Evolutionary conservation across 2,113 vertebrate species (phyloP).

Genomic region (Camelus dromedarius): DNA sequence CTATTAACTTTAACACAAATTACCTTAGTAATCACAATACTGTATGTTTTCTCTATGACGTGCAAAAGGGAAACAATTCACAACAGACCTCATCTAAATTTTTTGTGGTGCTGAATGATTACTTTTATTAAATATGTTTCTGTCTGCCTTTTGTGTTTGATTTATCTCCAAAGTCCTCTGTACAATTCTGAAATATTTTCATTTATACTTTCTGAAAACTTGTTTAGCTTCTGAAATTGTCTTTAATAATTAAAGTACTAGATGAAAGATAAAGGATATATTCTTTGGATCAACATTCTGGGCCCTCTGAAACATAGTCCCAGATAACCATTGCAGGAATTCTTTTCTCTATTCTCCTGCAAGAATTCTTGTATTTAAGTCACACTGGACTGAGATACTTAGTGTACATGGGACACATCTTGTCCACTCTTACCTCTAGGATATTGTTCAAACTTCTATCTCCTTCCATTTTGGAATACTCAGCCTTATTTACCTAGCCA

Average conservation of each 20-base stretch:
- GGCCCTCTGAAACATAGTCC: not conserved
- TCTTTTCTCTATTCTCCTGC: not conserved
- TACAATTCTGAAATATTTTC: slow-evolving; percentile 62
- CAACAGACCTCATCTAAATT: slow-evolving; percentile 49
- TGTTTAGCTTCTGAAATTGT: slow-evolving; percentile 51
- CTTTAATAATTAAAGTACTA: slow-evolving; percentile 43
- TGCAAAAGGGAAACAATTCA: slow-evolving; percentile 67
- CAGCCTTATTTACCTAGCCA: not conserved
- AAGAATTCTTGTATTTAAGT: slow-evolving; percentile 22
- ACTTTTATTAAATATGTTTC: slow-evolving; percentile 69
- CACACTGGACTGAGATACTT: not conserved
- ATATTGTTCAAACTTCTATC: not conserved
- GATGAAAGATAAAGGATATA: not conserved
- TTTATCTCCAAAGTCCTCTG: slow-evolving; percentile 52
- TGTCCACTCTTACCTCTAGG: not conserved
- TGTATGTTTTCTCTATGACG: slow-evolving; percentile 49
- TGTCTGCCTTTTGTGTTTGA: slow-evolving; percentile 45
- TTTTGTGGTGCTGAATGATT: slow-evolving; percentile 56
- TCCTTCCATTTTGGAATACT: not conserved
- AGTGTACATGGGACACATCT: not conserved
- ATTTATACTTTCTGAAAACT: slow-evolving; percentile 59
- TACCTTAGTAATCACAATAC: slow-evolving; percentile 64
- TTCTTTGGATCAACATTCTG: slow-evolving; percentile 36
- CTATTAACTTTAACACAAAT: slow-evolving; percentile 75
- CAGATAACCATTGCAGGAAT: not conserved